Base-by-base conservation (phyloP, 2,797 vertebrate species). In the Enteromius mattozi region DNA sequence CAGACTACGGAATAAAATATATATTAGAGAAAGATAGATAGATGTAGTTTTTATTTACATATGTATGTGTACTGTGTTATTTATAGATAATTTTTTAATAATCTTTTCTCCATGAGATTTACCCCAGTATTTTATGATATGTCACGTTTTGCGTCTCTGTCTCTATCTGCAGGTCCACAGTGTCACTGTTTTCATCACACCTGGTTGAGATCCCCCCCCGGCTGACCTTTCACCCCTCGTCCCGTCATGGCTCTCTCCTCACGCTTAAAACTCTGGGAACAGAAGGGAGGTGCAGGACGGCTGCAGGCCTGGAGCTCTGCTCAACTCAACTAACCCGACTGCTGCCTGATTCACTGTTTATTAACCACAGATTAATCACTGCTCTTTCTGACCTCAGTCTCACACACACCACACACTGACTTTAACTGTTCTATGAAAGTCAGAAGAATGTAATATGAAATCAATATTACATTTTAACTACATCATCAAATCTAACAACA, bases 201-300 rank as follows among this genome's bases (percentile, higher is more conserved):
- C 90, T 85, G 89, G 90, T 89, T 81, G 88, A 87, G 88, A 47
- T 87, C 27, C 27, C 89, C 89, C 33, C 61, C 56, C 76, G 63
- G 71, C 74, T 19, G 56, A 54, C 63, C 89, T 47, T 79, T 59
- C 40, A 21, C 40, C 63, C 63, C 63, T 83, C 71, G 30, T 51
- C 80, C 51, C 8, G 59, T 56, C 93, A 99, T 99, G 98, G 97
- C 97, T 42, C 94, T 99, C 92, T 99, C 98, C 2, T 99, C 98
- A n/a, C 97, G 97, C 86, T 95, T 99, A 37, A 98, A 98, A 72
- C 96, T 99, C 79, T 99, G 98, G 98, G 98, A 99, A 89, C 94
- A 98, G 93, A 99, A 99, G 98, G 98, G 92, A 98, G 96, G 98
- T 98, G 89, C 89, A 89, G 89, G 80, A 70, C 33, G 49, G 83